These are phyloP conservation scores for Echinarachnius parma DNA, from an alignment of 53 echinoderm and acorn worm genomes.

Conservation along the genomic window DNA sequence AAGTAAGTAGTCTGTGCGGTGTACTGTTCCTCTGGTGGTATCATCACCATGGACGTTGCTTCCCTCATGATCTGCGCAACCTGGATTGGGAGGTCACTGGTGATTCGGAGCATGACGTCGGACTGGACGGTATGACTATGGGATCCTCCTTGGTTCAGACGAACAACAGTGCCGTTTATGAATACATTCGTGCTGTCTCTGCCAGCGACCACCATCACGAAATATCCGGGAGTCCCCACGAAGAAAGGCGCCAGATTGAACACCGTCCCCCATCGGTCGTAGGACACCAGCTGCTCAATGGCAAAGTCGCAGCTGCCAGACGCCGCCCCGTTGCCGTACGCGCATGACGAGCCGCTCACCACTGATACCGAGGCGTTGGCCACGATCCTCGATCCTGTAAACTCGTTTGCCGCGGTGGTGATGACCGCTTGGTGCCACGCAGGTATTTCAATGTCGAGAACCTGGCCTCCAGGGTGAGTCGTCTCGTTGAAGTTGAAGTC, in stretches of 20 bases:
- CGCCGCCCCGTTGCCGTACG: not conserved
- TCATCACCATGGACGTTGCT: slow-evolving; percentile 26
- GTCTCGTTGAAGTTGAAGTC: slow-evolving; percentile 11
- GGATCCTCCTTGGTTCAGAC: slow-evolving; percentile 2
- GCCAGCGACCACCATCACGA: slow-evolving; percentile 6
- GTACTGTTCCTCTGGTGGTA: slow-evolving; percentile 43
- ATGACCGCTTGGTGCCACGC: slow-evolving; percentile 12
- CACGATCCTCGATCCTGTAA: slow-evolving; percentile 27
- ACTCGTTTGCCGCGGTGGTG: not conserved
- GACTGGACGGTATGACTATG: not conserved
- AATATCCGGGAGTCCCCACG: not conserved
- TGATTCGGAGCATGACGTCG: slow-evolving; percentile 19
- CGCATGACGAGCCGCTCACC: slow-evolving; percentile 17
- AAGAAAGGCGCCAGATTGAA: slow-evolving; percentile 23
- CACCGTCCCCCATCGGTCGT: slow-evolving; percentile 34
- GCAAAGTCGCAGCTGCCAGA: slow-evolving; percentile 13
- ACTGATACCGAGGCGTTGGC: slow-evolving; percentile 25
- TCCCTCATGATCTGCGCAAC: slow-evolving; percentile 30
- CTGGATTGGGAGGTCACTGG: slow-evolving; percentile 30
- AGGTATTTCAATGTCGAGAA: slow-evolving; percentile 2
- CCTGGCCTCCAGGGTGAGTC: not conserved
- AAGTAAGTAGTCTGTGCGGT: slow-evolving; percentile 6
- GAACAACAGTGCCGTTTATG: slow-evolving; percentile 5
- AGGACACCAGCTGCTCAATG: slow-evolving; percentile 30
- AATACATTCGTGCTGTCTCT: slow-evolving; percentile 16